phyloP scores from a whole-genome alignment of 2,888 invertebrate species.

The Terebella lapidaria region DNA sequence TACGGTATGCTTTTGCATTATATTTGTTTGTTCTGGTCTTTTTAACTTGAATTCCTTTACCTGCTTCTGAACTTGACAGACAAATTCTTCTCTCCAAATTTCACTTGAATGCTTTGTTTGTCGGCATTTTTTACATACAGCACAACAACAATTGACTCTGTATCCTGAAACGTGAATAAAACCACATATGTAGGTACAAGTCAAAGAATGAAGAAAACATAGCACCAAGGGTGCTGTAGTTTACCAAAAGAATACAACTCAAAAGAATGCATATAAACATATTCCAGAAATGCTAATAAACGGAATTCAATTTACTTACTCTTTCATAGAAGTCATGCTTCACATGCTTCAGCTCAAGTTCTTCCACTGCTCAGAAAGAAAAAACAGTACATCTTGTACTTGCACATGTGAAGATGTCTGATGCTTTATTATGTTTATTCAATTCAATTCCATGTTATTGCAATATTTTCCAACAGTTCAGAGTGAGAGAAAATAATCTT shows the following conservation, averaged over 20 bases:
- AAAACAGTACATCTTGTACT: no score
- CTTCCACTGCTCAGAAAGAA: no score
- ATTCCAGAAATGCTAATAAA: background rate
- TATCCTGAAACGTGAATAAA: background rate
- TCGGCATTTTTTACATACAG: slow-evolving; percentile 39
- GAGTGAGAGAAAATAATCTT: no score
- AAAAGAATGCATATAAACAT: background rate
- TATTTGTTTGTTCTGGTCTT: no score
- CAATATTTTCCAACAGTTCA: no score
- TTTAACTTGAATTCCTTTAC: no score
- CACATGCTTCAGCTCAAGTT: slow-evolving; percentile 27
- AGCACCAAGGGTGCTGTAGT: background rate
- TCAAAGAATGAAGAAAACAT: no score
- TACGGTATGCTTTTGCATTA: no score
- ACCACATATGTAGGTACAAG: background rate
- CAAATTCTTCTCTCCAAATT: slow-evolving; percentile 8
- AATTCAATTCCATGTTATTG: no score
- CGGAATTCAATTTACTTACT: slow-evolving; percentile 23
- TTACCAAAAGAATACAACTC: background rate
- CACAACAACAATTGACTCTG: slow-evolving; percentile 23
- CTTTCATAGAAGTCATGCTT: slow-evolving; percentile 45
- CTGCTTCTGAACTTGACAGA: slow-evolving; percentile 37
- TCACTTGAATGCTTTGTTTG: background rate
- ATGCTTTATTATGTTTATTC: no score
- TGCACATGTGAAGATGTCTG: no score